Base-by-base conservation (phyloP, 2,113 vertebrate genomes). In the Prolemur simus region DNA sequence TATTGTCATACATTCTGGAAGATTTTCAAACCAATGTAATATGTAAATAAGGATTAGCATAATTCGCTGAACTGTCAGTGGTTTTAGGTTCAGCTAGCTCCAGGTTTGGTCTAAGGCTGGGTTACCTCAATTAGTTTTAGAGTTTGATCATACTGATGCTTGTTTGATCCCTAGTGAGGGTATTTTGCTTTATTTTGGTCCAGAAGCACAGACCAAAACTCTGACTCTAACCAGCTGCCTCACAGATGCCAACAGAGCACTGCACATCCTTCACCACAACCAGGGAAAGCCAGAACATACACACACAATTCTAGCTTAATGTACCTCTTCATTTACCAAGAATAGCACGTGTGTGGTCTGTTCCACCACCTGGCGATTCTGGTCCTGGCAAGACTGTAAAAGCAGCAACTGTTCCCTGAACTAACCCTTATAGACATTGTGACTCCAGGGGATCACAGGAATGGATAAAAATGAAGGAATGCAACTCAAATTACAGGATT, bases 1-100 rank as follows among this genome's bases (percentile, higher is more conserved):
- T 89, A 89, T 69, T 94, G 7, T 81, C n/a, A 77, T 52, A 54
- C 63, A 84, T 91, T 94, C 45, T 73, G 15, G 60, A 92, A 92
- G 37, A 73, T 54, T 74, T 11, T 56, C 34, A 93, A 69, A 63
- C 11, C 9, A 54, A 47, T 85, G 20, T 64, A 69, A 49, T 15
- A 4, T 18, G 3, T 68, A 92, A 85, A 13, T 6, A 87, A 94
- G 13, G 25, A 49, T 86, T 87, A 78, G 58, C 34, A 82, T 89
- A 63, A 94, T 81, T 94, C 69, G 8, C 8, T 74, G 21, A 83
- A 49, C 8, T 73, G 13, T 87, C 4, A 23, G 34, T 27, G 83
- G 5, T 91, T 81, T 73, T 39, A 63, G 39, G 32, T 71, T 92
- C n/a, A 39, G 9, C n/a, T 82, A 3, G 11, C 15, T 71, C 90